Evolutionary conservation across 2,888 invertebrate genomes (phyloP).

Genomic region (Bellardia bayeri): DNA sequence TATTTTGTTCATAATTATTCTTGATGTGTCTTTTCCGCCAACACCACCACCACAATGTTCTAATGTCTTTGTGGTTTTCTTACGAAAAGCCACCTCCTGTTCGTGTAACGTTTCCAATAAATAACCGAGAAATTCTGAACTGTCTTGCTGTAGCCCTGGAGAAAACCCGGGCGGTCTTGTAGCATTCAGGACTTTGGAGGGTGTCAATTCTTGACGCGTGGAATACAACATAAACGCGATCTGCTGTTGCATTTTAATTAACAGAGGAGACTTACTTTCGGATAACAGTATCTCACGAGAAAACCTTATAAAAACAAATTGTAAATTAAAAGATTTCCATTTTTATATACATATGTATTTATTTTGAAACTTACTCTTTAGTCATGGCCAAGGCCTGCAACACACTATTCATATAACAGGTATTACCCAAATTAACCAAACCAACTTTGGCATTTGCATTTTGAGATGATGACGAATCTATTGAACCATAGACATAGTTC

Average conservation of each 20-base stretch:
- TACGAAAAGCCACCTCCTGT: constrained; percentile 85
- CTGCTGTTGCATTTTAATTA: constrained; percentile 89
- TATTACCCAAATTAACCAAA: constrained; percentile 92
- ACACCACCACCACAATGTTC: background rate
- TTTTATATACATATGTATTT: background rate
- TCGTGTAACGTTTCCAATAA: constrained; percentile 87
- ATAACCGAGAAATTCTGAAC: constrained; percentile 93
- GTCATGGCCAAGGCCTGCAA: constrained; percentile 93
- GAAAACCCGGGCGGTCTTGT: constrained; percentile 92
- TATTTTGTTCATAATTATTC: background rate
- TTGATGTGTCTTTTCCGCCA: background rate
- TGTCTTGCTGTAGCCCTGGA: constrained; percentile 92
- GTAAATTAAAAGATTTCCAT: background rate
- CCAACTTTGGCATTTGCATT: constrained; percentile 86
- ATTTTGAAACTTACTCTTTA: constrained; percentile 86
- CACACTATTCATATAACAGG: constrained; percentile 95
- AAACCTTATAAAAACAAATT: constrained; percentile 85
- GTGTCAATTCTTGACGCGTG: constrained; percentile 88
- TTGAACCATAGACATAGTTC: constrained; percentile 78
- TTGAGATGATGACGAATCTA: constrained; percentile 60
- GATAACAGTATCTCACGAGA: constrained; percentile 88
- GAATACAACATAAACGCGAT: constrained; percentile 91
- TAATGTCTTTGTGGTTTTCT: constrained; percentile 44
- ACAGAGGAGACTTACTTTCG: constrained; percentile 85
- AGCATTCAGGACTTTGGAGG: constrained; percentile 88